These are phyloP conservation scores for Fragum fragum DNA, from an alignment of 2,888 invertebrate genomes.

Conservation along the genomic window DNA sequence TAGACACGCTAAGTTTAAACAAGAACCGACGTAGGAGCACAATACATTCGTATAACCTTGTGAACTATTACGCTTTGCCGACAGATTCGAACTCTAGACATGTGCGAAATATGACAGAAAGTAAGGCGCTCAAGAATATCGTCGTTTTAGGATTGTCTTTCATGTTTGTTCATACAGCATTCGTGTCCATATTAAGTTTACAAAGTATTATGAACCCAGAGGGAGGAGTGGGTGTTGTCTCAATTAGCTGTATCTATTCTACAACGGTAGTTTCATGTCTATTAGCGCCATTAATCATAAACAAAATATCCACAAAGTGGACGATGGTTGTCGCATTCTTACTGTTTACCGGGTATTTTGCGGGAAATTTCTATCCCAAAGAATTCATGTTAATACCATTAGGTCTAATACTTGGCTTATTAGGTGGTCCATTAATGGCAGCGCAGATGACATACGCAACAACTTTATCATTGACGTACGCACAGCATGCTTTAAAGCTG, in stretches of 20 bases:
- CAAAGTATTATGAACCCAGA: conserved; percentile 83
- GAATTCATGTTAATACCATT: conserved; percentile 82
- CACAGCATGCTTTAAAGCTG: conserved; percentile 76
- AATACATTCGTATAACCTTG: conserved; percentile 75
- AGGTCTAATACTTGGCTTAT: conserved; percentile 79
- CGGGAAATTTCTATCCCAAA: conserved; percentile 83
- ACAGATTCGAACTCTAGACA: conserved; percentile 70
- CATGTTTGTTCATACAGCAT: conserved; percentile 84
- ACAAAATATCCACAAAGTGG: conserved; percentile 83
- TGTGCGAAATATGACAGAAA: conserved; percentile 77
- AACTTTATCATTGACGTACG: conserved; percentile 82
- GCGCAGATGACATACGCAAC: conserved; percentile 85
- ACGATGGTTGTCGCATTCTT: conserved; percentile 82
- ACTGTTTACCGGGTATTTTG: conserved; percentile 82
- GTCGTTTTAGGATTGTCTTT: conserved; percentile 82
- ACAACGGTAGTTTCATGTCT: conserved; percentile 84
- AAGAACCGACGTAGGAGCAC: conserved; percentile 78
- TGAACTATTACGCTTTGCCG: conserved; percentile 75
- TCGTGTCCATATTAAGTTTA: conserved; percentile 83
- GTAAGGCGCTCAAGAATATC: conserved; percentile 82
- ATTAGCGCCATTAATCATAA: conserved; percentile 83
- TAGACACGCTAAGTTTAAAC: conserved; percentile 60
- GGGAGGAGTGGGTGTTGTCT: conserved; percentile 81
- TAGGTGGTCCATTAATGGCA: conserved; percentile 84
- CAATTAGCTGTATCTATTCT: conserved; percentile 83